Conservation (phyloP, 2,888 invertebrate species). For the Ochropleura leucogaster region DNA sequence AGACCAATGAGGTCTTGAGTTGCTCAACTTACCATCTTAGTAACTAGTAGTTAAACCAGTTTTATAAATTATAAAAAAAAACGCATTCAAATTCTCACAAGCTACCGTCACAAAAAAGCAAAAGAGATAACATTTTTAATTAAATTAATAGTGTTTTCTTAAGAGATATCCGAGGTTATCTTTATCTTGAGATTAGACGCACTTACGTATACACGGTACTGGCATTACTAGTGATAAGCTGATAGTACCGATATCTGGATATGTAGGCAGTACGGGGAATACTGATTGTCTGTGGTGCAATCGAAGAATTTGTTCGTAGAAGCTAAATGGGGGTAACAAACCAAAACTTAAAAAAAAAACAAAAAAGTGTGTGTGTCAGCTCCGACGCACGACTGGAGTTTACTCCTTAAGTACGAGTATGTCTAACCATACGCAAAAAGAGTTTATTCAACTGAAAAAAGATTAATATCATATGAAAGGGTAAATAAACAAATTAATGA, state of each 20-base stretch:
- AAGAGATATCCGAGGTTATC: slow-evolving; percentile 54
- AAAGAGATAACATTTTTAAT: slow-evolving; percentile 33
- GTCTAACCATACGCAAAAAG: too few species aligned
- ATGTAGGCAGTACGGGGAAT: slow-evolving; percentile 21
- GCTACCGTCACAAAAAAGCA: slow-evolving; percentile 8
- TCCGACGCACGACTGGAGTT: too few species aligned
- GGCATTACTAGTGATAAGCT: slow-evolving; percentile 64
- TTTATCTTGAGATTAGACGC: slow-evolving; percentile 62
- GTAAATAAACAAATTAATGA: too few species aligned
- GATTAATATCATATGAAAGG: too few species aligned
- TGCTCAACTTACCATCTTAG: too few species aligned
- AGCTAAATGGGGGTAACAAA: background rate
- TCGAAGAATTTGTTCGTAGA: background rate
- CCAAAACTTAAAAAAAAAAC: too few species aligned
- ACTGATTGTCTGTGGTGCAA: slow-evolving; percentile 26
- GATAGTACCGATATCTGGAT: slow-evolving; percentile 39
- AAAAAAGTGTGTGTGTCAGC: too few species aligned
- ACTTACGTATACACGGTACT: slow-evolving; percentile 61
- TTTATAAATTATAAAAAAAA: background rate
- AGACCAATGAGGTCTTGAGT: too few species aligned
- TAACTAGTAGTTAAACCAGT: background rate
- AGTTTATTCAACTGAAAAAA: too few species aligned
- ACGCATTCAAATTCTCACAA: background rate
- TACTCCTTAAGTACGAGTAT: too few species aligned
- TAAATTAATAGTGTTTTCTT: slow-evolving; percentile 48